Base-by-base conservation (phyloP, 2,888 invertebrate genomes). In the Embidobia sp. region DNA sequence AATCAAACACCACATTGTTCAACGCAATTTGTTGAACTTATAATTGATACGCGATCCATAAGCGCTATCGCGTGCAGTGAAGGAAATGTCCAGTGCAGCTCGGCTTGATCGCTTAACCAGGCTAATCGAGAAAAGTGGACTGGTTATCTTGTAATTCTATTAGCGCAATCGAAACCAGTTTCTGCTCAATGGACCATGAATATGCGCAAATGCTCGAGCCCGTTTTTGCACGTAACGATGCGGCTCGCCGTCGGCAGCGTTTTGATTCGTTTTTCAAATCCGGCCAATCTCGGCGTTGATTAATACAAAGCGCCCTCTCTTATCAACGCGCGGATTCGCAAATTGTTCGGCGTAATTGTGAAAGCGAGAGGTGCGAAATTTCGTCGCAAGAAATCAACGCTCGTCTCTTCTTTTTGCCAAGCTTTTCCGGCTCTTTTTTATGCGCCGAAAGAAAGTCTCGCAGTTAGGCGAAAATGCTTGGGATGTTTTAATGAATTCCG, bases 401-500 rank as follows among this genome's bases (percentile, higher is more conserved):
- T 18, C 15, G 75, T 35, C 29, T 44, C 55, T 61, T 72, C 44
- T 73, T 67, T 51, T 70, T 59, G 35, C 51, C 2, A 48, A 69
- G 18, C 63, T 48, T 61, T 49, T 49, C 33, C 40, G n/a, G 31
- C 15, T 6, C 18, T 69, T 66, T 77, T 53, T 31, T 61, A 63
- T 51, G 53, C 40, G 26, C 27, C 48, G 61, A 33, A 72, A 66
- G 46, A 79, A 76, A 42, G 80, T 83, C 83, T 82, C 80, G 81
- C 77, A 82, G 82, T 84, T 83, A 85, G 81, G 82, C 81, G 82
- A 84, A 84, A 83, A 85, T 86, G 78, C 84, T 81, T 81, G 76
- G 66, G 80, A 79, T 82, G 84, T 82, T 87, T 84, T 87, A 88
- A 87, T 87, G 87, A 87, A 87, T 88, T 87, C 86, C 85, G 79